These are phyloP conservation scores for Oscheius onirici DNA, from an alignment of 2,888 invertebrate genomes.

Conservation along the genomic window DNA sequence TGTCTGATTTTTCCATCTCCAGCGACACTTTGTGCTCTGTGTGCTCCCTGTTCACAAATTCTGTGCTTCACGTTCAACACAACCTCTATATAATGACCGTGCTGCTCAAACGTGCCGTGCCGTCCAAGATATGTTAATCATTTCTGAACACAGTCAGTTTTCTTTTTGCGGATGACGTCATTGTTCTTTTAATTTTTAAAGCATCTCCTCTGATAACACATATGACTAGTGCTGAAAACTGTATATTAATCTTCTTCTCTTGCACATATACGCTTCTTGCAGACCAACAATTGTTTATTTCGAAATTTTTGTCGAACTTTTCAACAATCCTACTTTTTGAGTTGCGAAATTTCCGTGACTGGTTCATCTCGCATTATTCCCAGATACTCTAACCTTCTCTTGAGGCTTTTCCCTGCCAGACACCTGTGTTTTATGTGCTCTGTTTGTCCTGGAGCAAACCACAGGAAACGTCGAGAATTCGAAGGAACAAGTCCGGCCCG, in stretches of 20 bases:
- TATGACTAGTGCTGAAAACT: background rate
- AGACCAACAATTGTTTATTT: too few species aligned
- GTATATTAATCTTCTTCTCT: background rate
- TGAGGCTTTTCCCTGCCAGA: background rate
- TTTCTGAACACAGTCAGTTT: too few species aligned
- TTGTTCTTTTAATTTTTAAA: background rate
- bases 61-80: too few species aligned
- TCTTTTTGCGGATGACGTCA: too few species aligned
- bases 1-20: background rate
- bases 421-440: background rate
- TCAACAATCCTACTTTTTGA: too few species aligned
- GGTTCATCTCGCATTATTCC: too few species aligned
- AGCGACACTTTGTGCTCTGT: background rate
- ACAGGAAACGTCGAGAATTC: constrained; percentile 19
- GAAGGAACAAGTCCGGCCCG: constrained; percentile 17
- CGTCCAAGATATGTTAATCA: too few species aligned
- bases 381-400: too few species aligned
- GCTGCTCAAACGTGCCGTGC: too few species aligned
- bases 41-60: background rate
- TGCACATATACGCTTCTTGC: background rate
- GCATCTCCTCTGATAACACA: background rate
- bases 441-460: constrained; percentile 1
- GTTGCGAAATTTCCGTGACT: too few species aligned
- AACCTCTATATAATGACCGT: too few species aligned
- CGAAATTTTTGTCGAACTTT: too few species aligned